A percentile compares a stretch with the other conserved stretches of the same genome.
phyloP scores from a whole-genome alignment of 2,888 invertebrate species.

The Hypomecis atomaria region DNA sequence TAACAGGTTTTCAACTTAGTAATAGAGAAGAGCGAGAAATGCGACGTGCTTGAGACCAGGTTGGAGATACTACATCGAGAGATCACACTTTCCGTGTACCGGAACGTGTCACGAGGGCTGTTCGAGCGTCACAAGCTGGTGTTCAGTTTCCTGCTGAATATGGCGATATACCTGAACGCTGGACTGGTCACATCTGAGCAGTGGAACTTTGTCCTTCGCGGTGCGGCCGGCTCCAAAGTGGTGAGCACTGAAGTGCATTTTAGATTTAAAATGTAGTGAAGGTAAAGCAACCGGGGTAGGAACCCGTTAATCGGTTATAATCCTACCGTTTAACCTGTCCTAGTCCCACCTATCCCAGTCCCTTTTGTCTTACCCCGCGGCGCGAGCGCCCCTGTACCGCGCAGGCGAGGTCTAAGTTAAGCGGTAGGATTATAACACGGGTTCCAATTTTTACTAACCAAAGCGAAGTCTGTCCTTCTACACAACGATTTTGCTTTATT shows the following conservation, averaged over 20 bases:
- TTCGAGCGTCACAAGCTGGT: slow-evolving; percentile 96
- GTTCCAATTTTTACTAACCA: no score
- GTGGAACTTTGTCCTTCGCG: slow-evolving; percentile 92
- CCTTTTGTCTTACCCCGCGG: no score
- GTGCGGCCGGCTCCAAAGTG: slow-evolving; percentile 85
- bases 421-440: no score
- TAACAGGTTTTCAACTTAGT: slow-evolving; percentile 91
- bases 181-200: slow-evolving; percentile 85
- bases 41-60: slow-evolving; percentile 86
- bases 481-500: no score
- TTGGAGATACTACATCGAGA: slow-evolving; percentile 89
- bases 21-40: slow-evolving; percentile 90
- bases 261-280: neutral
- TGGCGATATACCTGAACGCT: slow-evolving; percentile 89
- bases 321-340: no score
- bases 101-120: slow-evolving; percentile 94
- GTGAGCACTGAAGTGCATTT: no score
- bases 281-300: no score
- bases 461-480: no score
- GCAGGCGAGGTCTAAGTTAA: no score
- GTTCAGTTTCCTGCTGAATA: slow-evolving; percentile 93
- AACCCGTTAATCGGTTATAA: no score
- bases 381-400: no score
- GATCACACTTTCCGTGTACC: slow-evolving; percentile 92
- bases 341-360: no score